Evolutionary conservation across 2,113 vertebrate genomes (phyloP).

Genomic region (Stercorarius parasiticus): DNA sequence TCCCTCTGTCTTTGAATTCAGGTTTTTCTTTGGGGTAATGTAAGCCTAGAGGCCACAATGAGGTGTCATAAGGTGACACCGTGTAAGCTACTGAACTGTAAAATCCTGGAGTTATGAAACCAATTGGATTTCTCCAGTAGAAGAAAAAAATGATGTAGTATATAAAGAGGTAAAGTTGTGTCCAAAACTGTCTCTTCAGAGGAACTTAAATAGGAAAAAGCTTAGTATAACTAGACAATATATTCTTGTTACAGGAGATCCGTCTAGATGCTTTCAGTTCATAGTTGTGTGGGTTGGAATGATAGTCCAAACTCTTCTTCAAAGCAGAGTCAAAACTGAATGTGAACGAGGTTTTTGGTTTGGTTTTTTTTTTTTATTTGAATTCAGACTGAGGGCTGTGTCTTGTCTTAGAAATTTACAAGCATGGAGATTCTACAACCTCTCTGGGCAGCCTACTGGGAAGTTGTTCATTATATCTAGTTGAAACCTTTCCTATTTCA

Average conservation of each 20-base stretch:
- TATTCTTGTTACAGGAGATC: background rate
- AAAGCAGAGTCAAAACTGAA: background rate
- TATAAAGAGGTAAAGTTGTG: background rate
- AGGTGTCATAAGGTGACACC: background rate
- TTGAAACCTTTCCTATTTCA: background rate
- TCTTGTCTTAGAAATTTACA: background rate
- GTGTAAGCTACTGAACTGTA: background rate
- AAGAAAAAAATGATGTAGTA: background rate
- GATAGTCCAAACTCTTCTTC: background rate
- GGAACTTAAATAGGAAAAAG: background rate
- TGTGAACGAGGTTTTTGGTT: background rate
- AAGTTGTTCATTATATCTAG: background rate
- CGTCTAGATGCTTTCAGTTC: background rate
- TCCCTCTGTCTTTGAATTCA: background rate
- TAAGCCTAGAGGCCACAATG: background rate
- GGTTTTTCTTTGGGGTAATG: background rate
- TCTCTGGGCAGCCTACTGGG: background rate
- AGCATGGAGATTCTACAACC: background rate
- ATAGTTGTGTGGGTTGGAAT: background rate
- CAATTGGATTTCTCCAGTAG: background rate
- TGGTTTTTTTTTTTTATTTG: background rate
- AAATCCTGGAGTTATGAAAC: background rate
- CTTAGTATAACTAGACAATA: background rate
- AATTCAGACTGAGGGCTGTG: background rate
- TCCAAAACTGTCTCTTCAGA: background rate